These are phyloP conservation scores for Malthinus seriepunctatus DNA, from an alignment of 2,888 invertebrate species.

Conservation along the genomic window DNA sequence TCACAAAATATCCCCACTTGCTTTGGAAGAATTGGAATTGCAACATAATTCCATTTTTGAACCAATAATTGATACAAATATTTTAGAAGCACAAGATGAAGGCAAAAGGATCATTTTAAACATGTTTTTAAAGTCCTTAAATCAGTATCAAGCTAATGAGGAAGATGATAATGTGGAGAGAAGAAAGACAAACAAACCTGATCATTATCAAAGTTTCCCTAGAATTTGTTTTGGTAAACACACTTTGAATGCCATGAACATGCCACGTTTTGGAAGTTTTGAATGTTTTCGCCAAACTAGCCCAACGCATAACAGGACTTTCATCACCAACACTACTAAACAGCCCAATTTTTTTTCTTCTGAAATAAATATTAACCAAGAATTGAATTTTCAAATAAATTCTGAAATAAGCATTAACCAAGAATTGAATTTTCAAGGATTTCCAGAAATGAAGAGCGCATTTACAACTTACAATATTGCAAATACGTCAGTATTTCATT, in stretches of 20 bases:
- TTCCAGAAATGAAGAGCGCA: too few relatives aligned
- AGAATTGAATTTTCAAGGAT: too few relatives aligned
- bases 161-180: background rate
- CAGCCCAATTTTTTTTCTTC: too few relatives aligned
- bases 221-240: background rate
- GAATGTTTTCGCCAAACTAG: background rate
- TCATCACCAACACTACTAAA: background rate
- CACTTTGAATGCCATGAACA: background rate
- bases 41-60: background rate
- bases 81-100: slow-evolving; percentile 37
- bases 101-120: slow-evolving; percentile 50
- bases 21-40: background rate
- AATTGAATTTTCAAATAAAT: too few relatives aligned
- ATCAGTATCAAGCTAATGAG: slow-evolving; percentile 11
- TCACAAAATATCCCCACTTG: too few relatives aligned
- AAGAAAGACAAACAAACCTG: background rate
- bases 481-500: too few relatives aligned
- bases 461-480: too few relatives aligned
- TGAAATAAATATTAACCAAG: too few relatives aligned
- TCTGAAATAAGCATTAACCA: too few relatives aligned
- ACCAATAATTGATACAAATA: background rate
- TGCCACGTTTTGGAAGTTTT: background rate
- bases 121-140: slow-evolving; percentile 50
- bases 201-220: background rate
- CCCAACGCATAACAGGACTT: background rate